phyloP scores from a whole-genome alignment of 2,113 vertebrate genomes.

The Semicossyphus pulcher region DNA sequence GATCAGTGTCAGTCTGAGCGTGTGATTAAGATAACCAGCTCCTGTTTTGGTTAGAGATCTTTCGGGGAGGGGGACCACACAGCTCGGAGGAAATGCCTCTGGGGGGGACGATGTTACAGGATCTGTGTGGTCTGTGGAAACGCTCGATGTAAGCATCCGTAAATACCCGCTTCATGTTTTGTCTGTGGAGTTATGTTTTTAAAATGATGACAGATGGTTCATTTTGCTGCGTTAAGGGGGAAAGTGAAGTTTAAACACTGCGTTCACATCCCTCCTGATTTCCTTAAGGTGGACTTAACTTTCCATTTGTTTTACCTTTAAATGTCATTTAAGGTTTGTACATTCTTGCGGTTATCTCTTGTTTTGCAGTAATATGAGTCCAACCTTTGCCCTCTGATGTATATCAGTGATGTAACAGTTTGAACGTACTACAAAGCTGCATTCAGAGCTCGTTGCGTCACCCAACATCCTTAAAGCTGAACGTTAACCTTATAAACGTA shows the following conservation, averaged over 20 bases:
- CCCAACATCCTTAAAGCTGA: background rate
- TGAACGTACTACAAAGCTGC: background rate
- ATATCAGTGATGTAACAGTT: background rate
- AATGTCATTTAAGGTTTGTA: too few species aligned
- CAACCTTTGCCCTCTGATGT: background rate
- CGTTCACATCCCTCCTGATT: background rate
- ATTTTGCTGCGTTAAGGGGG: background rate
- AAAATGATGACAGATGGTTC: background rate
- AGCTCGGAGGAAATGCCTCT: constrained; percentile 31
- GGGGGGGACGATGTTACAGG: background rate
- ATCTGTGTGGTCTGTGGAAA: constrained; percentile 45
- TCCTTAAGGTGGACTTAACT: background rate
- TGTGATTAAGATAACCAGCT: constrained; percentile 21
- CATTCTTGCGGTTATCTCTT: background rate
- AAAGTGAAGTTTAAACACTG: background rate
- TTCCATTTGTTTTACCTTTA: too few species aligned
- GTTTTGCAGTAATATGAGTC: background rate
- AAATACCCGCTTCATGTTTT: constrained; percentile 6
- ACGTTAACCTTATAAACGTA: background rate
- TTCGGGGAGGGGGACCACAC: constrained; percentile 53
- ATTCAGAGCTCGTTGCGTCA: background rate
- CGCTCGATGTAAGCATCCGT: background rate
- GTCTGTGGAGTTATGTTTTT: background rate
- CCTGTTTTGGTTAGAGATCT: constrained; percentile 41
- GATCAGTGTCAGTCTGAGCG: constrained; percentile 21